Percentiles rank a stretch among this genome's conserved stretches.
These are phyloP conservation scores for Stratiomys singularior DNA, from an alignment of 2,888 invertebrate genomes.

Conservation along the genomic window DNA sequence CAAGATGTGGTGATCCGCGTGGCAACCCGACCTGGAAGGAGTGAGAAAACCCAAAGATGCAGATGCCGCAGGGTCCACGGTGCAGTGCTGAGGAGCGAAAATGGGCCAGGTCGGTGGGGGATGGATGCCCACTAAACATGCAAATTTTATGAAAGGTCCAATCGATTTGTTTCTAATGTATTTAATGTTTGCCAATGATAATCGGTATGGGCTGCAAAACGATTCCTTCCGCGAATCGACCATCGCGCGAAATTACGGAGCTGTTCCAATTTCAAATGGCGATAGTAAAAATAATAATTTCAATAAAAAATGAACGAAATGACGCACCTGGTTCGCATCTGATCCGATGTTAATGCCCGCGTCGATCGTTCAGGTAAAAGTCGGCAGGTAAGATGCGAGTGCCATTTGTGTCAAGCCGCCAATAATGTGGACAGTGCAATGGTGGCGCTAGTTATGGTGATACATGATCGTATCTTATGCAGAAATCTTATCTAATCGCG, in stretches of 20 bases:
- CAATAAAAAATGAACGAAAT: neutral
- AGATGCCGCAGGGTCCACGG: neutral
- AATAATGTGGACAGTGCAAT: slow-evolving; percentile 9
- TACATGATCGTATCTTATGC: slow-evolving; percentile 17
- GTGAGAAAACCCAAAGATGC: neutral
- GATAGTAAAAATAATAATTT: slow-evolving; percentile 14
- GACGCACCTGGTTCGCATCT: slow-evolving; percentile 1
- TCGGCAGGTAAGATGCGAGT: slow-evolving; percentile 36
- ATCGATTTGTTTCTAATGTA: neutral
- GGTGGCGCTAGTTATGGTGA: slow-evolving; percentile 34
- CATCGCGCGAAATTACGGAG: neutral
- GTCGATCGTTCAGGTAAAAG: slow-evolving; percentile 26
- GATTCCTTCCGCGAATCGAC: slow-evolving; percentile 9
- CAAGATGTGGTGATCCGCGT: slow-evolving; percentile 12
- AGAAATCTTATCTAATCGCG: neutral
- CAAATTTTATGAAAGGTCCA: slow-evolving; percentile 6
- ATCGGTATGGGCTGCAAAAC: neutral
- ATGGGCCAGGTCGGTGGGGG: neutral
- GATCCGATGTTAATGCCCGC: slow-evolving; percentile 5
- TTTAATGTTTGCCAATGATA: neutral
- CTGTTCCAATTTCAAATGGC: slow-evolving; percentile 11
- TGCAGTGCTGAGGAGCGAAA: neutral
- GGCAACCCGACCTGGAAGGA: neutral
- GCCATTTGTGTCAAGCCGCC: slow-evolving; percentile 34
- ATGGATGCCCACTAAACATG: neutral